These are phyloP conservation scores for Lepas anatifera DNA, from an alignment of 2,888 invertebrate genomes.

Conservation along the genomic window DNA sequence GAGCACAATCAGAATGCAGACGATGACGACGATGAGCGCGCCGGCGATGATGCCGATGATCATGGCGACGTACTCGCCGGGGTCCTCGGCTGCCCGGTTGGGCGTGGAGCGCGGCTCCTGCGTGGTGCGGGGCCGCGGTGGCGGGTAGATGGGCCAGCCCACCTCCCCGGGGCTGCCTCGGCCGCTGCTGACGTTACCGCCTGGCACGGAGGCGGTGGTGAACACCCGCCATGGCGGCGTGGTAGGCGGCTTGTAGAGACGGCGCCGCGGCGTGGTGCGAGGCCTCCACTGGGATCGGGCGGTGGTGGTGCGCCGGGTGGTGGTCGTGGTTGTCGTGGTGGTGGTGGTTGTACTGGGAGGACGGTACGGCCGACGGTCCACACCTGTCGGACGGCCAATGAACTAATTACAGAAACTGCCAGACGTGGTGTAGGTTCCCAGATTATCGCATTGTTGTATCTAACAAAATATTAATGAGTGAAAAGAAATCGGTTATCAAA, in stretches of 20 bases:
- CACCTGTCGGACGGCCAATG: too few relatives aligned
- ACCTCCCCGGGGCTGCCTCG: slow-evolving; percentile 29
- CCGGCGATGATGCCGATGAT: slow-evolving; percentile 83
- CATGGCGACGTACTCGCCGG: slow-evolving; percentile 33
- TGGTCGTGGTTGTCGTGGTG: slow-evolving; percentile 26
- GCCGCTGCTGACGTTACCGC: slow-evolving; percentile 15
- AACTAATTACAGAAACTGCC: too few relatives aligned
- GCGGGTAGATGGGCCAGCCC: slow-evolving; percentile 27
- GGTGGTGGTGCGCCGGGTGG: slow-evolving; percentile 20
- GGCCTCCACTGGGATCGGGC: slow-evolving; percentile 19
- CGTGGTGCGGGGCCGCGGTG: slow-evolving; percentile 26
- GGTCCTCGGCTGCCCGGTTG: slow-evolving; percentile 31
- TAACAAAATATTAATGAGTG: too few relatives aligned
- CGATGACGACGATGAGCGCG: slow-evolving; percentile 75
- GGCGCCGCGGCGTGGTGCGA: slow-evolving; percentile 27
- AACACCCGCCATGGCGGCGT: neutral
- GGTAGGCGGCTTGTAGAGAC: slow-evolving; percentile 25
- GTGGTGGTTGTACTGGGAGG: slow-evolving; percentile 20
- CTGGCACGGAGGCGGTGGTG: neutral
- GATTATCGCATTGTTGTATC: too few relatives aligned
- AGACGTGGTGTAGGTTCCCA: too few relatives aligned
- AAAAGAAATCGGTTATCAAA: too few relatives aligned
- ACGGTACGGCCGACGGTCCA: too few relatives aligned
- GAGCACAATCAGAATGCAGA: slow-evolving; percentile 77
- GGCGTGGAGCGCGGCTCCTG: slow-evolving; percentile 30